These are phyloP conservation scores for Corydoras maculifer DNA, from an alignment of 2,113 vertebrate genomes.

Conservation along the genomic window DNA sequence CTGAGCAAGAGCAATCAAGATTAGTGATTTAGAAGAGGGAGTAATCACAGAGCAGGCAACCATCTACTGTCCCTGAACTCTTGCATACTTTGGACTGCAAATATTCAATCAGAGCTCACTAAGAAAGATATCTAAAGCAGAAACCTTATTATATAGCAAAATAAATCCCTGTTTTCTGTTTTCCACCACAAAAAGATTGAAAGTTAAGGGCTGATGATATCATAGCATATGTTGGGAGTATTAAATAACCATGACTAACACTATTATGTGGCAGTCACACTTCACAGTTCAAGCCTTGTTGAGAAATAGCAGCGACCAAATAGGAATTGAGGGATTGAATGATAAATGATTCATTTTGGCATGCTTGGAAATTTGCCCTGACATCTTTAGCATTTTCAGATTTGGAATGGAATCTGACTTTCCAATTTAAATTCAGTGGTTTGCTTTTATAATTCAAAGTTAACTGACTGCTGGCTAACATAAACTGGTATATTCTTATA, in stretches of 20 bases:
- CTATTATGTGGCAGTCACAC: conserved; percentile 22
- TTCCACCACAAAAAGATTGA: neutral
- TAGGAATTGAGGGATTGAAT: too few species aligned
- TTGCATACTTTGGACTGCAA: conserved; percentile 16
- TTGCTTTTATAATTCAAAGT: too few species aligned
- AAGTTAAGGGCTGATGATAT: conserved; percentile 18
- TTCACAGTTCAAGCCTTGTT: neutral
- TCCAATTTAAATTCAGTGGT: too few species aligned
- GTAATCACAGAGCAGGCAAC: conserved; percentile 22
- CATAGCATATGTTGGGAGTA: conserved; percentile 29
- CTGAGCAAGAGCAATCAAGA: conserved; percentile 20
- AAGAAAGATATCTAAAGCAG: neutral
- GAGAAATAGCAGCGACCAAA: too few species aligned
- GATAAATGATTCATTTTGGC: too few species aligned
- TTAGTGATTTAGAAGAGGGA: conserved; percentile 24
- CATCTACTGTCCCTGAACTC: neutral
- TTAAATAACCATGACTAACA: conserved; percentile 38
- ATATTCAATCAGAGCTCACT: conserved; percentile 15
- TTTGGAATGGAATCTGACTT: too few species aligned
- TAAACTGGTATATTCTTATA: too few species aligned
- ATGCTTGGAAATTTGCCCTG: too few species aligned
- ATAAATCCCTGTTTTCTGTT: neutral
- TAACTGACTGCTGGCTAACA: too few species aligned
- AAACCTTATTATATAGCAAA: neutral
- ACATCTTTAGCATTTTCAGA: too few species aligned